These are phyloP conservation scores for Lepilemur septentrionalis DNA, from an alignment of 2,797 vertebrate genomes.

Conservation along the genomic window DNA sequence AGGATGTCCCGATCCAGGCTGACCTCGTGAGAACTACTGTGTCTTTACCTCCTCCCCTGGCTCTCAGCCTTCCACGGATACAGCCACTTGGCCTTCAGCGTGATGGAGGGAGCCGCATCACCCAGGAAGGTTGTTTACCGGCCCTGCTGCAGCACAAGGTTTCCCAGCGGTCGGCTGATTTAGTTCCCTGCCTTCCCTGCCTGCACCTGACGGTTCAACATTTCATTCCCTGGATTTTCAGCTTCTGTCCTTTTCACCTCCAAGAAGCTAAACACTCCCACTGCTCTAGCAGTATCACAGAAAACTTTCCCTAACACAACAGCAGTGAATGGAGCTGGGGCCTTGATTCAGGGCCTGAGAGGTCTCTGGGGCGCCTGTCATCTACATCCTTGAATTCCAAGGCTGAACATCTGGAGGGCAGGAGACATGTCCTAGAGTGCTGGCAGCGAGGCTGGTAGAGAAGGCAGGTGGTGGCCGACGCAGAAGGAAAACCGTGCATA, in stretches of 20 bases:
- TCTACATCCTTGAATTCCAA: too few species aligned
- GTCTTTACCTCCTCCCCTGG: background rate
- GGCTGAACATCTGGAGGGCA: background rate
- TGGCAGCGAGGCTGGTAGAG: background rate
- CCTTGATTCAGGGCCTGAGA: background rate
- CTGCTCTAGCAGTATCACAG: background rate
- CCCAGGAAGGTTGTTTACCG: constrained; percentile 31
- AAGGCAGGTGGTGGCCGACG: background rate
- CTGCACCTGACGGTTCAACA: background rate
- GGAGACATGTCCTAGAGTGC: background rate
- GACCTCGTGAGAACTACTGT: rapidly evolving
- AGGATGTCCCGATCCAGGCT: rapidly evolving
- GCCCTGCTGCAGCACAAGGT: background rate
- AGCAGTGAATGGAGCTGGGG: background rate
- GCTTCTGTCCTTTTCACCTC: constrained; percentile 43
- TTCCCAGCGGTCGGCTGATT: background rate
- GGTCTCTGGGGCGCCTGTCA: too few species aligned
- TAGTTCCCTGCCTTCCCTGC: background rate
- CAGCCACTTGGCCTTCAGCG: background rate
- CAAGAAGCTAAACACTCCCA: too few species aligned
- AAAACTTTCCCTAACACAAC: background rate
- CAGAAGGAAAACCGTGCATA: background rate
- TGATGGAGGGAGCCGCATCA: constrained; percentile 19
- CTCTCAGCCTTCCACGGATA: rapidly evolving
- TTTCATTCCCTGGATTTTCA: background rate